These are phyloP conservation scores for Xerus rutilus DNA, from an alignment of 2,797 vertebrate genomes.

Conservation along the genomic window DNA sequence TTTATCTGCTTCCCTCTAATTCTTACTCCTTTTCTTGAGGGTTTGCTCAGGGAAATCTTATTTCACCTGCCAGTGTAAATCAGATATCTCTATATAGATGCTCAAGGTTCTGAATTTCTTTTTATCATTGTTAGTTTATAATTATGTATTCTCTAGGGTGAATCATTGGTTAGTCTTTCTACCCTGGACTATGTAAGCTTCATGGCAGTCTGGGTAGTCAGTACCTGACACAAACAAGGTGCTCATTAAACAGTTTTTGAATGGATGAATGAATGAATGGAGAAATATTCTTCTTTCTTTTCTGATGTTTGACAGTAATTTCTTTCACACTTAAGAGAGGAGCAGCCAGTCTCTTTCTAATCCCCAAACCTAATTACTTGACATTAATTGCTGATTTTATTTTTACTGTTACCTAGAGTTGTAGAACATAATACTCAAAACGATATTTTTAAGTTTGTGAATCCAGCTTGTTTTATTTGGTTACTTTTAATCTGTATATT, in stretches of 20 bases:
- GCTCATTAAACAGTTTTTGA: conserved; percentile 21
- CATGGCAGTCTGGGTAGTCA: not conserved
- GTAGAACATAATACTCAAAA: not conserved
- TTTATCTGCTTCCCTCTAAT: not conserved
- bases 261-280: not conserved
- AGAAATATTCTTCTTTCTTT: conserved; percentile 23
- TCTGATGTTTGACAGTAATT: conserved; percentile 41
- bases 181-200: not conserved
- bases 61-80: not conserved
- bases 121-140: conserved; percentile 45
- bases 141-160: not conserved
- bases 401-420: conserved; percentile 23
- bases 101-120: conserved; percentile 55
- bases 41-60: conserved; percentile 6
- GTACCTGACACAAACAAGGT: not conserved
- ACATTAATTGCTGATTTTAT: conserved; percentile 39
- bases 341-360: conserved; percentile 14
- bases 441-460: conserved; percentile 39
- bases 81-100: not conserved
- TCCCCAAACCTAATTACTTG: conserved; percentile 21
- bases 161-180: conserved; percentile 2
- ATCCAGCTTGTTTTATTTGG: conserved; percentile 19
- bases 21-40: not conserved
- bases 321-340: conserved; percentile 23
- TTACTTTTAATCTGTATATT: conserved; percentile 13